phyloP scores from a whole-genome alignment of 2,888 invertebrate species.

The Cistogaster globosa region DNA sequence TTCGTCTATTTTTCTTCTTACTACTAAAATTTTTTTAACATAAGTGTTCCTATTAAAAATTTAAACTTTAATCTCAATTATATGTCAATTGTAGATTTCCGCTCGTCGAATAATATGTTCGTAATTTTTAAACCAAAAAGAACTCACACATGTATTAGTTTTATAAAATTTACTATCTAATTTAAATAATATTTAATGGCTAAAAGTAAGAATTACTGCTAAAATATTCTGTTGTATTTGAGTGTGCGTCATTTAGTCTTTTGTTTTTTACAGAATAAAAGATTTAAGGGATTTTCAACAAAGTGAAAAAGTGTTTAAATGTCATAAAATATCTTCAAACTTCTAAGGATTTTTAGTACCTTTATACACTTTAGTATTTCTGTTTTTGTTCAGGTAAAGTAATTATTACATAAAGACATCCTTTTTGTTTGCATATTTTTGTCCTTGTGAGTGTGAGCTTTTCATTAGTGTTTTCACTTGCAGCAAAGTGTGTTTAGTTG shows the following conservation, averaged over 20 bases:
- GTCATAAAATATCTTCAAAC: constrained; percentile 53
- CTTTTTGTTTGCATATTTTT: neutral
- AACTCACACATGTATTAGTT: too few species aligned
- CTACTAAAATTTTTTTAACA: too few species aligned
- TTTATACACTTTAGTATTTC: neutral
- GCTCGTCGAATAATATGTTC: too few species aligned
- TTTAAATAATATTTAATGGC: constrained; percentile 24
- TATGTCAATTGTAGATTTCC: too few species aligned
- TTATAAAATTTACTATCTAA: too few species aligned
- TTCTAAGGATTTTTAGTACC: constrained; percentile 44
- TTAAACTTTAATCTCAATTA: too few species aligned
- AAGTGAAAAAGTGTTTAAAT: constrained; percentile 29
- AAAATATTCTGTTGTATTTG: neutral
- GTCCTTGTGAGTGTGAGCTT: neutral
- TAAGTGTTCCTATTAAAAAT: too few species aligned
- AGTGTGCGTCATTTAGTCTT: too few species aligned
- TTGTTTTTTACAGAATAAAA: constrained; percentile 2
- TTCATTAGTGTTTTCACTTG: neutral
- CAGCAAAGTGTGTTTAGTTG: neutral
- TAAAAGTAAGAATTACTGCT: neutral
- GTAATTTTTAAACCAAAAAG: too few species aligned
- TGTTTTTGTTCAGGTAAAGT: neutral
- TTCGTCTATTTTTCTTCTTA: too few species aligned
- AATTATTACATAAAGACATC: constrained; percentile 2
- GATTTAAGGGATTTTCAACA: constrained; percentile 47